phyloP scores from a whole-genome alignment of 1,140 invertebrate genomes.

The Nixonia krombeini region DNA sequence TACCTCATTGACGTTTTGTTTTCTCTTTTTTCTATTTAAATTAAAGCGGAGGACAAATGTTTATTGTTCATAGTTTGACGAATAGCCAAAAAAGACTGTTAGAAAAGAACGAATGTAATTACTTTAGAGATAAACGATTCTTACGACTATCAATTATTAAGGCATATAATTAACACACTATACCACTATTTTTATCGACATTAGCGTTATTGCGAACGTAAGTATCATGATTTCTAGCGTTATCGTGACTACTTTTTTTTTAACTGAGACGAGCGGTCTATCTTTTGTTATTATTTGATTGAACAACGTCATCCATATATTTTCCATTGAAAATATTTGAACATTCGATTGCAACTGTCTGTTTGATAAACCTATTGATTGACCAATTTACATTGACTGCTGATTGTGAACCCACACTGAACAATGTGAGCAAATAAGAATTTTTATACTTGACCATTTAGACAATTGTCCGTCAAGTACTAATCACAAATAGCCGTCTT shows the following conservation, averaged over 20 bases:
- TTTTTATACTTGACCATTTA: too few relatives aligned
- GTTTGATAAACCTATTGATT: too few relatives aligned
- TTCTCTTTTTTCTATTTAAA: slow-evolving; percentile 36
- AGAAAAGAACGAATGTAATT: slow-evolving; percentile 61
- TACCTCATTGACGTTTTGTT: slow-evolving; percentile 4
- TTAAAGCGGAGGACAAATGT: slow-evolving; percentile 44
- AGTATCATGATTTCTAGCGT: slow-evolving; percentile 32
- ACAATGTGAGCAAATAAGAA: too few relatives aligned
- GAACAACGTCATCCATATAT: neutral
- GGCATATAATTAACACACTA: slow-evolving; percentile 16
- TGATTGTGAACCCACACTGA: too few relatives aligned
- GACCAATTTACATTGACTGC: too few relatives aligned
- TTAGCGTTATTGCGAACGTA: slow-evolving; percentile 30
- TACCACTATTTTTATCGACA: slow-evolving; percentile 50
- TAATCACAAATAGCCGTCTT: too few relatives aligned
- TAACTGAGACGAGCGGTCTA: slow-evolving; percentile 29
- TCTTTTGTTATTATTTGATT: slow-evolving; percentile 35
- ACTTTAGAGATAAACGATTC: slow-evolving; percentile 59
- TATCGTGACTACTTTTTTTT: slow-evolving; percentile 51
- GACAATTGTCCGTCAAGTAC: too few relatives aligned
- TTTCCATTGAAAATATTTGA: too few relatives aligned
- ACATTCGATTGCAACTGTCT: too few relatives aligned
- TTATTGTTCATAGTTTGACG: slow-evolving; percentile 65
- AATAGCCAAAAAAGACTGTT: slow-evolving; percentile 69
- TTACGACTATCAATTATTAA: slow-evolving; percentile 55